Percentiles rank a stretch among this genome's conserved stretches.
phyloP scores from a whole-genome alignment of 37 sponge, comb jelly and placozoan genomes.

The Hormiphora californensis region DNA sequence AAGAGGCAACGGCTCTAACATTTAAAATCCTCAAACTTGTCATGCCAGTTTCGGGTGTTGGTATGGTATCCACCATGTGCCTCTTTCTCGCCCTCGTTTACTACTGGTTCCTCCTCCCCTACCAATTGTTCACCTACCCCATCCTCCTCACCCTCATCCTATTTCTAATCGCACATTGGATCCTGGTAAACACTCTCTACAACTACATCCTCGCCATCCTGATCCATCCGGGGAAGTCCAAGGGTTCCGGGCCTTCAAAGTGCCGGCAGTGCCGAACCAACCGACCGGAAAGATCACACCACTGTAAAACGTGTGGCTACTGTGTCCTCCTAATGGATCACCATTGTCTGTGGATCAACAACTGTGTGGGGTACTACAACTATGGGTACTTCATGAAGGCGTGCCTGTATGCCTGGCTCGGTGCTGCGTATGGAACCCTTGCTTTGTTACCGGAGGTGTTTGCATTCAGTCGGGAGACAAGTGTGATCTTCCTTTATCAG shows the following conservation, averaged over 20 bases:
- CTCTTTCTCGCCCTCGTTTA: not conserved
- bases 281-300: constrained; percentile 43
- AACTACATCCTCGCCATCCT: constrained; percentile 26
- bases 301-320: not conserved
- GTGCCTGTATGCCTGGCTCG: not conserved
- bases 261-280: constrained; percentile 8
- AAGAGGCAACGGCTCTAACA: not conserved
- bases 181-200: constrained; percentile 44
- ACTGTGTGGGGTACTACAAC: constrained; percentile 44
- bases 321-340: constrained; percentile 50
- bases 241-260: constrained; percentile 41
- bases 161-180: constrained; percentile 2
- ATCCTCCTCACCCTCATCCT: not conserved
- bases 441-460: constrained; percentile 10
- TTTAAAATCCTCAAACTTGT: constrained; percentile 4
- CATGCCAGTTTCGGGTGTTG: constrained; percentile 41
- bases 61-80: constrained; percentile 19
- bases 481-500: not conserved
- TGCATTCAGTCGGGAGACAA: not conserved
- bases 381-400: constrained; percentile 33
- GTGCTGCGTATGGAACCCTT: constrained; percentile 11
- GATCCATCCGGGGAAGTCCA: constrained; percentile 34
- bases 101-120: constrained; percentile 19
- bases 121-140: constrained; percentile 1
- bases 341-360: constrained; percentile 45